Evolutionary conservation across 2,113 vertebrate species (phyloP).

Genomic region (Carollia perspicillata): DNA sequence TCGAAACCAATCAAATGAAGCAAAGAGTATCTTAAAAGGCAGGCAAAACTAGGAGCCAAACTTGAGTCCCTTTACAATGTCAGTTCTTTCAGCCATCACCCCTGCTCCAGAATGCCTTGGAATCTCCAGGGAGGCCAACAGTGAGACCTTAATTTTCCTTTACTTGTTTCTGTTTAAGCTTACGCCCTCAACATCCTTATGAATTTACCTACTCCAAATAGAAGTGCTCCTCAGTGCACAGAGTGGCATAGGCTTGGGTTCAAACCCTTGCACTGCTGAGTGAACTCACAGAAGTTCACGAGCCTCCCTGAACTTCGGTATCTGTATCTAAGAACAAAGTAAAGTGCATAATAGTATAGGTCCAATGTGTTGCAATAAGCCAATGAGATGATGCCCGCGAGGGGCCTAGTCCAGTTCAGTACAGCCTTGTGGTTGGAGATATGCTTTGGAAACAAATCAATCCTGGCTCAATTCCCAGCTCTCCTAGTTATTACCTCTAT

Average conservation of each 20-base stretch:
- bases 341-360: neutral
- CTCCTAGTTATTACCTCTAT: constrained; percentile 9
- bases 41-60: neutral
- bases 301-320: neutral
- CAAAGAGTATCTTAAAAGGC: neutral
- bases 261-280: neutral
- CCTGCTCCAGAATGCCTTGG: neutral
- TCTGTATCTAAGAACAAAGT: constrained; percentile 24
- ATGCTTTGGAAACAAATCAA: constrained; percentile 27
- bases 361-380: neutral
- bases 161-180: neutral
- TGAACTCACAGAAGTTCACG: neutral
- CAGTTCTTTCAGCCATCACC: neutral
- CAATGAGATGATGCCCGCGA: neutral
- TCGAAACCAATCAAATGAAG: neutral
- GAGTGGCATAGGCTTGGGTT: neutral
- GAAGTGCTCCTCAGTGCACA: neutral
- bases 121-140: neutral
- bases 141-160: neutral
- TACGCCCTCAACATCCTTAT: neutral
- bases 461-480: constrained; percentile 41
- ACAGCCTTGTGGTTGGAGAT: neutral
- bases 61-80: neutral
- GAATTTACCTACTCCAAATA: neutral
- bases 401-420: neutral